Evolutionary conservation across 2,797 vertebrate species (phyloP).

Genomic region (Poecilia velifera): DNA sequence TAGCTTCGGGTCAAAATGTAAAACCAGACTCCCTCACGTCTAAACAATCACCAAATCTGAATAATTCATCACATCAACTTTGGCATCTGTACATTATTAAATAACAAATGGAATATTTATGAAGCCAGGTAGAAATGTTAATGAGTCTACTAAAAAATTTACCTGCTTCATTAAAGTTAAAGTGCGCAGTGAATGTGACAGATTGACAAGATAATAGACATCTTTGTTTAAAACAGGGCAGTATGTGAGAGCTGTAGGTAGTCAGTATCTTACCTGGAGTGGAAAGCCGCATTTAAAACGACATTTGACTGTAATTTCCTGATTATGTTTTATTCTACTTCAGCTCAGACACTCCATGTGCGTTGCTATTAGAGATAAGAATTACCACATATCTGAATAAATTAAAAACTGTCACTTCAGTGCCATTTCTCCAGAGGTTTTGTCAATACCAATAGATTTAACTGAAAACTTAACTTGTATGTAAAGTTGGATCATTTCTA

Average conservation of each 20-base stretch:
- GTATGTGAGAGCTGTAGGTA: not conserved
- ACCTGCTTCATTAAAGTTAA: not conserved
- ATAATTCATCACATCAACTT: slow-evolving; percentile 1
- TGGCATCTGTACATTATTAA: not conserved
- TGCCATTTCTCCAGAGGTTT: not conserved
- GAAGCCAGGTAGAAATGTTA: not conserved
- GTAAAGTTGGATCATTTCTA: not conserved
- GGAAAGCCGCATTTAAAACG: not conserved
- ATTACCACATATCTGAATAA: no score
- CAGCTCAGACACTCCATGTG: no score
- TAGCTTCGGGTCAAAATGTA: not conserved
- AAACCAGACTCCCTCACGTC: not conserved
- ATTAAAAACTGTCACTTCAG: no score
- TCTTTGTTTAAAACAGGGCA: not conserved
- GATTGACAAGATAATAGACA: not conserved
- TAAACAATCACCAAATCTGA: not conserved
- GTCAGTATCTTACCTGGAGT: slow-evolving; percentile 3
- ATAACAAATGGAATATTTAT: not conserved
- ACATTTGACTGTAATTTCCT: no score
- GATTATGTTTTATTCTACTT: no score
- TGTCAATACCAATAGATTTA: not conserved
- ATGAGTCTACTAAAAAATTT: not conserved
- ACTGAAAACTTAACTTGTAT: not conserved
- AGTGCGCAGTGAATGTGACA: not conserved
- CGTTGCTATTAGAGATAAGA: no score